A percentile compares a stretch with the other conserved stretches of the same genome.
phyloP scores from a whole-genome alignment of 2,888 invertebrate genomes.

The Ormyrus labotus region DNA sequence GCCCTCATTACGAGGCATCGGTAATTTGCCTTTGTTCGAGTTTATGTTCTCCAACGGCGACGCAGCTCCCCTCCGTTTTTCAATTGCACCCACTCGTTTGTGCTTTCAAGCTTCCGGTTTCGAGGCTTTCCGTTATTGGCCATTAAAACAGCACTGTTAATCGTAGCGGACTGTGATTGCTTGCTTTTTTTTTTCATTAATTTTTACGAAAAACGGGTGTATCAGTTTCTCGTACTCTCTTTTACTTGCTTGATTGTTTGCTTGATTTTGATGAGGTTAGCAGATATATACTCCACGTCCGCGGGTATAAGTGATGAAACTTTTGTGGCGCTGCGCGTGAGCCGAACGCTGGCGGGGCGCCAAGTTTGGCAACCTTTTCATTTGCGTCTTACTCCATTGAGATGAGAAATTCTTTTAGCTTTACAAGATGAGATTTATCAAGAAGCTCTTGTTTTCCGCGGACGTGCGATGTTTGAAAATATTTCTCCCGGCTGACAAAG shows the following conservation, averaged over 20 bases:
- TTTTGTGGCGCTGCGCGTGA: constrained; percentile 9
- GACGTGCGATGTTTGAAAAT: too few relatives aligned
- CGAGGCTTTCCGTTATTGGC: too few relatives aligned
- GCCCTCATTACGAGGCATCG: constrained; percentile 19
- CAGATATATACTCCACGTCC: neutral
- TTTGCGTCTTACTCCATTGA: neutral
- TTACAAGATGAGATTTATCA: neutral
- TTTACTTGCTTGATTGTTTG: neutral
- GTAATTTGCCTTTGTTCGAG: constrained; percentile 16
- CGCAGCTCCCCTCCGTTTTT: neutral
- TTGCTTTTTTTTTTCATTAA: too few relatives aligned
- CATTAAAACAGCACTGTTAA: too few relatives aligned
- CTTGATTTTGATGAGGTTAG: neutral
- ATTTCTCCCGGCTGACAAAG: too few relatives aligned
- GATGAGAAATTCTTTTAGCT: constrained; percentile 11
- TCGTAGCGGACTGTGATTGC: too few relatives aligned
- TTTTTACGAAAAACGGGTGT: too few relatives aligned
- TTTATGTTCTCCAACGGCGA: neutral
- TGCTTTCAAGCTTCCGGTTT: neutral
- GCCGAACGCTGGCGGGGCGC: constrained; percentile 4
- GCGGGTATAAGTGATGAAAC: constrained; percentile 17
- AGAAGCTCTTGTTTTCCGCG: neutral
- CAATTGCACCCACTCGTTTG: neutral
- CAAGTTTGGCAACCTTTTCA: constrained; percentile 33
- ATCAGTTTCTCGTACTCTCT: neutral